These are phyloP conservation scores for Chalcosyrphus nemorum DNA, from an alignment of 2,888 invertebrate species.

Conservation along the genomic window DNA sequence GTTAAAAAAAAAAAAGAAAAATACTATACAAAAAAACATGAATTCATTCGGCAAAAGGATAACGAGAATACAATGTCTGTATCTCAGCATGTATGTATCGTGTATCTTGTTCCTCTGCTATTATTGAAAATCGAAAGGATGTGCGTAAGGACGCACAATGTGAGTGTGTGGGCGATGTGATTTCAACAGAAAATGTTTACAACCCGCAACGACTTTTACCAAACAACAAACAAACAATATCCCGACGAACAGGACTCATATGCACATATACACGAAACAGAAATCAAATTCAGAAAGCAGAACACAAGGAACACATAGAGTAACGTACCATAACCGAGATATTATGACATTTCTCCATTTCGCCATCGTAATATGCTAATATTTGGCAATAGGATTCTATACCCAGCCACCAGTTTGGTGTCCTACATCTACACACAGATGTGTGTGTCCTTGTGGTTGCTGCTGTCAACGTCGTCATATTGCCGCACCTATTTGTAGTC, in stretches of 20 bases:
- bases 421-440: too few relatives aligned
- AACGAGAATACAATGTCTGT: conserved; percentile 30
- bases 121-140: conserved; percentile 16
- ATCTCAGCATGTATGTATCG: not conserved
- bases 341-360: conserved; percentile 61
- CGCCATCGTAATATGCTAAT: conserved; percentile 64
- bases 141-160: conserved; percentile 2
- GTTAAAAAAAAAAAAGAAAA: not conserved
- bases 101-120: conserved; percentile 2
- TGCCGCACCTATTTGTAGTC: conserved; percentile 48
- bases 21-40: not conserved
- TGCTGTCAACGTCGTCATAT: conserved; percentile 25
- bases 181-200: conserved; percentile 40
- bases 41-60: conserved; percentile 16
- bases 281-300: conserved; percentile 19
- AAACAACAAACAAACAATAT: conserved; percentile 48
- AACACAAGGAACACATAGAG: conserved; percentile 23
- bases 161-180: conserved; percentile 8
- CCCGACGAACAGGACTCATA: not conserved
- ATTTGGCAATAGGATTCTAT: conserved; percentile 50
- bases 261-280: not conserved
- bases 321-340: conserved; percentile 39
- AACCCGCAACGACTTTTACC: conserved; percentile 32
- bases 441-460: conserved; percentile 11
- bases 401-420: not conserved